phyloP scores from a whole-genome alignment of 2,797 vertebrate species.

The Avahi laniger region DNA sequence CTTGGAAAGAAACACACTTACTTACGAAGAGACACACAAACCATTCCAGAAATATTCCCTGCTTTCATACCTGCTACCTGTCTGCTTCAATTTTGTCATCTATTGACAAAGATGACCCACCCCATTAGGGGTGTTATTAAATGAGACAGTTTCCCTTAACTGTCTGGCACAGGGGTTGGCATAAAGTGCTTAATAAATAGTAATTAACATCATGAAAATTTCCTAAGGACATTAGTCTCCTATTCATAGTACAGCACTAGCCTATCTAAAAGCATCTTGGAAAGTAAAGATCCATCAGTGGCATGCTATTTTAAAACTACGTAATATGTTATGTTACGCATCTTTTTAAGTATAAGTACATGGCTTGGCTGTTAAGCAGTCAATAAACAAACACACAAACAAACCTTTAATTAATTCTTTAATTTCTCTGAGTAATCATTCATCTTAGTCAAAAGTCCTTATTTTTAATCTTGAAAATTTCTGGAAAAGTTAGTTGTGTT shows the following conservation, averaged over 20 bases:
- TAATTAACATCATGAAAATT: slow-evolving; percentile 32
- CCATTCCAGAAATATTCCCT: background rate
- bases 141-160: background rate
- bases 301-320: background rate
- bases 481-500: background rate
- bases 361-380: background rate
- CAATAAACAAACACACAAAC: background rate
- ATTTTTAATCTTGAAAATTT: background rate
- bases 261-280: background rate
- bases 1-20: background rate
- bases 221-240: background rate
- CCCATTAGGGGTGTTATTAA: background rate
- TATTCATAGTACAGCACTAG: background rate
- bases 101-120: background rate
- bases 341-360: slow-evolving; percentile 35
- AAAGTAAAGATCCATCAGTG: background rate
- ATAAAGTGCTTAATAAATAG: background rate
- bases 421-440: background rate
- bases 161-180: background rate
- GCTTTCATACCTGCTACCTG: background rate
- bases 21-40: background rate
- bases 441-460: background rate
- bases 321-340: background rate
- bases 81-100: background rate
- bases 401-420: background rate